A percentile compares a stretch with the other conserved stretches of the same genome.
Conservation (phyloP, 2,113 vertebrate genomes). For the Neopipo cinnamomea region DNA sequence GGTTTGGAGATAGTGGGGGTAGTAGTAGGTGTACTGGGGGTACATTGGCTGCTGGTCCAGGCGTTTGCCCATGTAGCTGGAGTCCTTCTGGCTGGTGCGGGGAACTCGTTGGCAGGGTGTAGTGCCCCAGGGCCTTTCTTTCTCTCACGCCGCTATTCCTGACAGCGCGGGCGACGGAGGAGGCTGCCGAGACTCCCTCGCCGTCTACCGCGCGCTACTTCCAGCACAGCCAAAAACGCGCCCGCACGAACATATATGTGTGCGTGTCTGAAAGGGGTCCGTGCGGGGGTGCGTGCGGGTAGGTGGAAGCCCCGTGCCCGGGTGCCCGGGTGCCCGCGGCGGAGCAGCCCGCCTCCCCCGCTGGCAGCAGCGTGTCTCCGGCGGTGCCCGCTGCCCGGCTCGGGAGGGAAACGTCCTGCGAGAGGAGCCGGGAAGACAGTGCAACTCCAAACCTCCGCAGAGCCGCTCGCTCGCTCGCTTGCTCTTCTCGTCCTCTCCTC, state of each 20-base stretch:
- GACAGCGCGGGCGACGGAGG: slow-evolving; percentile 74
- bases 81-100: slow-evolving; percentile 90
- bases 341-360: slow-evolving; percentile 43
- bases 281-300: not conserved
- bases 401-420: slow-evolving; percentile 52
- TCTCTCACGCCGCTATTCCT: slow-evolving; percentile 79
- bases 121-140: slow-evolving; percentile 80
- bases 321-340: slow-evolving; percentile 33
- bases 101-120: slow-evolving; percentile 82
- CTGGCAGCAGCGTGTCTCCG: slow-evolving; percentile 52
- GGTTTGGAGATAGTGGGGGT: slow-evolving; percentile 97
- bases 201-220: slow-evolving; percentile 69
- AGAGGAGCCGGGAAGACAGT: slow-evolving; percentile 37
- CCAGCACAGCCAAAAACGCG: slow-evolving; percentile 70
- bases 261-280: not conserved
- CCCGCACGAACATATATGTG: not conserved
- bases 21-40: slow-evolving; percentile 99
- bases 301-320: slow-evolving; percentile 4
- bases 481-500: slow-evolving; percentile 21
- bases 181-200: slow-evolving; percentile 72
- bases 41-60: slow-evolving; percentile 99
- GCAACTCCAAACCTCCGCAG: slow-evolving; percentile 73
- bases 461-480: slow-evolving; percentile 62
- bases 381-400: slow-evolving; percentile 68
- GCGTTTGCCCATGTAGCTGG: slow-evolving; percentile 99